These are phyloP conservation scores for Automeris io DNA, from an alignment of 2,888 invertebrate genomes.

Conservation along the genomic window DNA sequence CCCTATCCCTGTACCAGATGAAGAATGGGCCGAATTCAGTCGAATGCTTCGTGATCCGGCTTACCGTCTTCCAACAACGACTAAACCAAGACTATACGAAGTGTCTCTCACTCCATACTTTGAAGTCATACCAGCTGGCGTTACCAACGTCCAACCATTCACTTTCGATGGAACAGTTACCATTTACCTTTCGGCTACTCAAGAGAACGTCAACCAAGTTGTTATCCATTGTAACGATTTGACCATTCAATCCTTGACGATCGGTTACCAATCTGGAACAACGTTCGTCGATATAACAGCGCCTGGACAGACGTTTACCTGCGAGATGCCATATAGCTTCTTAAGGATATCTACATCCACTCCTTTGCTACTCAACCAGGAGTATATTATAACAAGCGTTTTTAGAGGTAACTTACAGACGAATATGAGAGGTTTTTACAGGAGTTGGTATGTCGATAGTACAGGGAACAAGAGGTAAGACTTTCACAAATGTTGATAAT, in stretches of 20 bases:
- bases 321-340: slow-evolving; percentile 42
- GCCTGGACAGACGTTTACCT: slow-evolving; percentile 27
- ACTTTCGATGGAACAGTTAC: slow-evolving; percentile 57
- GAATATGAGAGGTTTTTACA: slow-evolving; percentile 86
- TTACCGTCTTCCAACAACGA: slow-evolving; percentile 64
- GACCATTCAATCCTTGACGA: slow-evolving; percentile 53
- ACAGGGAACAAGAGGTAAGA: slow-evolving; percentile 63
- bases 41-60: slow-evolving; percentile 35
- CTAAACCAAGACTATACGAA: slow-evolving; percentile 72
- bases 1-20: slow-evolving; percentile 46
- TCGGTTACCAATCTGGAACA: slow-evolving; percentile 17
- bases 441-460: slow-evolving; percentile 82
- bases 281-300: slow-evolving; percentile 20
- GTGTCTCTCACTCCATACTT: slow-evolving; percentile 72
- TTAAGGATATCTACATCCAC: slow-evolving; percentile 34
- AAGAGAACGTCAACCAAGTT: slow-evolving; percentile 34
- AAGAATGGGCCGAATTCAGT: slow-evolving; percentile 50
- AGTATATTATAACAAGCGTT: slow-evolving; percentile 79
- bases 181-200: slow-evolving; percentile 38
- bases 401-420: slow-evolving; percentile 84
- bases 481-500: background rate
- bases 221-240: slow-evolving; percentile 59
- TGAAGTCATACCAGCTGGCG: slow-evolving; percentile 20
- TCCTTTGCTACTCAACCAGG: slow-evolving; percentile 19
- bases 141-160: slow-evolving; percentile 33